Percentiles rank a stretch among this genome's conserved stretches.
Conservation (phyloP, 2,113 vertebrate genomes). For the Synodontis membranacea region DNA sequence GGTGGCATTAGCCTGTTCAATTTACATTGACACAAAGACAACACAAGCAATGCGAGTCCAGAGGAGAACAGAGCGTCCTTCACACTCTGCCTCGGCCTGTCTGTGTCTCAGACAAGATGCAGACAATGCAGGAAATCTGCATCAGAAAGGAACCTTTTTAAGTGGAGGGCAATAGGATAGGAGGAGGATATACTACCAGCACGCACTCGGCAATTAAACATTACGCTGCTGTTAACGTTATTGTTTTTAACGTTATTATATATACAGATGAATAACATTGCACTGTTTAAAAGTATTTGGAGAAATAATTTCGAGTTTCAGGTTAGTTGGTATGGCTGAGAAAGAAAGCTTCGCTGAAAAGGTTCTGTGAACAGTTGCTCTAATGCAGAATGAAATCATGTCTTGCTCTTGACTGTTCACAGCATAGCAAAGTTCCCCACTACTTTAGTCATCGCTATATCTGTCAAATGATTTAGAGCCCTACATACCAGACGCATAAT, state of each 20-base stretch:
- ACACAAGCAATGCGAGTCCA: constrained; percentile 66
- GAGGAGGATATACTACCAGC: neutral
- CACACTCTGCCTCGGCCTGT: constrained; percentile 55
- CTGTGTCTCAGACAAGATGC: constrained; percentile 61
- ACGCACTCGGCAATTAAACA: constrained; percentile 10
- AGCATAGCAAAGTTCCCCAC: constrained; percentile 75
- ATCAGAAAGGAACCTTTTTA: constrained; percentile 49
- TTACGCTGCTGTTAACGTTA: neutral
- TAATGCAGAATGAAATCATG: constrained; percentile 83
- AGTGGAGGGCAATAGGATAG: constrained; percentile 22
- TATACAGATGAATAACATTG: neutral
- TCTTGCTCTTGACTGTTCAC: constrained; percentile 73
- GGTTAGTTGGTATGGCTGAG: neutral
- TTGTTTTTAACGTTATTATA: neutral
- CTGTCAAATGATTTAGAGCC: constrained; percentile 63
- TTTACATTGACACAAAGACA: constrained; percentile 78
- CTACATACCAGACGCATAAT: constrained; percentile 57
- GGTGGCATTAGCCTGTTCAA: constrained; percentile 73
- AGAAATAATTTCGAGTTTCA: constrained; percentile 8
- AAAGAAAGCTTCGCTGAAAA: neutral
- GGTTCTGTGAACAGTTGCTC: constrained; percentile 80
- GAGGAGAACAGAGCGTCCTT: constrained; percentile 75
- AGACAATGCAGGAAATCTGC: constrained; percentile 64
- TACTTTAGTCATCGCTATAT: constrained; percentile 66
- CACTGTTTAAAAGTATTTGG: neutral